These are phyloP conservation scores for Scaptodrosophila lebanonensis DNA, from an alignment of 1,140 invertebrate genomes.

Conservation along the genomic window DNA sequence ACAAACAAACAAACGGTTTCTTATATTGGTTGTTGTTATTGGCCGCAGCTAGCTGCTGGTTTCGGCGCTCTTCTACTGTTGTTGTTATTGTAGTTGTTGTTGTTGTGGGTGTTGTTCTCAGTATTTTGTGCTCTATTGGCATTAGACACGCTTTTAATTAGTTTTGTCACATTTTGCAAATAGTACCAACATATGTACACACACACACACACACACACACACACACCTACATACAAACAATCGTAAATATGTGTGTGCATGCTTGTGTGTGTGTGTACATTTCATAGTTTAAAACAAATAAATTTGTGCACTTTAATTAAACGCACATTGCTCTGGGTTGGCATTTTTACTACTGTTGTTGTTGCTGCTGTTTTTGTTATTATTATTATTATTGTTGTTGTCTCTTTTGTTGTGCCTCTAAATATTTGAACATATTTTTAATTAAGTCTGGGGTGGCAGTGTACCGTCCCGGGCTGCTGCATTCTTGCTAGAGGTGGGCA, in stretches of 20 bases:
- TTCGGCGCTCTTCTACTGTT: no score
- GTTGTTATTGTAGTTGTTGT: not conserved
- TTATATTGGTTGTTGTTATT: constrained; percentile 27
- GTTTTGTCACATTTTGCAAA: constrained; percentile 70
- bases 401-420: no score
- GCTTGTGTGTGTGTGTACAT: no score
- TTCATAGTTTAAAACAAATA: constrained; percentile 67
- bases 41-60: constrained; percentile 3
- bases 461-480: no score
- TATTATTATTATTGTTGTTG: no score
- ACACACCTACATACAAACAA: no score
- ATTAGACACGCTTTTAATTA: constrained; percentile 73
- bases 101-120: constrained; percentile 29
- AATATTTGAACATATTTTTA: no score
- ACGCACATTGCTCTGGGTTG: constrained; percentile 1
- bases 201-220: no score
- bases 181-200: no score
- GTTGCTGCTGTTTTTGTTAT: constrained; percentile 11
- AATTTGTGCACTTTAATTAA: constrained; percentile 59
- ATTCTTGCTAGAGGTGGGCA: no score
- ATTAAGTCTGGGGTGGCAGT: no score
- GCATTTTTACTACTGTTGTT: constrained; percentile 6
- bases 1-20: constrained; percentile 5
- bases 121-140: constrained; percentile 67
- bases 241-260: no score